These are phyloP conservation scores for Pangasius djambal DNA, from an alignment of 2,797 vertebrate genomes.

Conservation along the genomic window DNA sequence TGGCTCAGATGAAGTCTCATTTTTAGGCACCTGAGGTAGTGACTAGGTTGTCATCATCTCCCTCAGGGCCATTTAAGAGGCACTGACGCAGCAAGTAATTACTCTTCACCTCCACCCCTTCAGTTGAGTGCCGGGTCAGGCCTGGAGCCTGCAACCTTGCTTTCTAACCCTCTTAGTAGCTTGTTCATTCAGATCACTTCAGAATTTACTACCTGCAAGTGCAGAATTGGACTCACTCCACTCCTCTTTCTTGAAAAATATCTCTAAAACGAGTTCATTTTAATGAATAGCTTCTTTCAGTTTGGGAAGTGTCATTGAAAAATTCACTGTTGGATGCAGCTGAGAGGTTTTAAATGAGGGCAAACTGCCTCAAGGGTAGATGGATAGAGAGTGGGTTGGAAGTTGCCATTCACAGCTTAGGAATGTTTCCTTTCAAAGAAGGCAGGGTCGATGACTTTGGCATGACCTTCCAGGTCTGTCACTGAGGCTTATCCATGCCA, in stretches of 20 bases:
- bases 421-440: constrained; percentile 57
- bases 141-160: constrained; percentile 62
- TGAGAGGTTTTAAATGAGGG: constrained; percentile 73
- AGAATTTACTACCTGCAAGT: constrained; percentile 70
- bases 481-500: constrained; percentile 51
- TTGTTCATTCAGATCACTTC: constrained; percentile 57
- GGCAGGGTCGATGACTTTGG: constrained; percentile 54
- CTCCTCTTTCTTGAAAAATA: constrained; percentile 56
- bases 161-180: constrained; percentile 52
- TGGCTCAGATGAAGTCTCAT: constrained; percentile 26
- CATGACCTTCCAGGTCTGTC: constrained; percentile 59
- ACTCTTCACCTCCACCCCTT: constrained; percentile 52
- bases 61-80: constrained; percentile 48
- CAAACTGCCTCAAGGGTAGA: constrained; percentile 48
- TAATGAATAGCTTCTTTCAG: constrained; percentile 78
- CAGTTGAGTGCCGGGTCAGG: constrained; percentile 53
- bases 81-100: constrained; percentile 58
- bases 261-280: constrained; percentile 60
- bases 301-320: constrained; percentile 72
- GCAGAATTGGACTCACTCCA: constrained; percentile 61
- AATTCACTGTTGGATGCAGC: constrained; percentile 69
- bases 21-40: constrained; percentile 45
- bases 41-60: constrained; percentile 54
- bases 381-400: constrained; percentile 51
- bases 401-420: constrained; percentile 46